Evolutionary conservation across 2,113 vertebrate species (phyloP).

Genomic region (Sphaerodactylus townsendi): DNA sequence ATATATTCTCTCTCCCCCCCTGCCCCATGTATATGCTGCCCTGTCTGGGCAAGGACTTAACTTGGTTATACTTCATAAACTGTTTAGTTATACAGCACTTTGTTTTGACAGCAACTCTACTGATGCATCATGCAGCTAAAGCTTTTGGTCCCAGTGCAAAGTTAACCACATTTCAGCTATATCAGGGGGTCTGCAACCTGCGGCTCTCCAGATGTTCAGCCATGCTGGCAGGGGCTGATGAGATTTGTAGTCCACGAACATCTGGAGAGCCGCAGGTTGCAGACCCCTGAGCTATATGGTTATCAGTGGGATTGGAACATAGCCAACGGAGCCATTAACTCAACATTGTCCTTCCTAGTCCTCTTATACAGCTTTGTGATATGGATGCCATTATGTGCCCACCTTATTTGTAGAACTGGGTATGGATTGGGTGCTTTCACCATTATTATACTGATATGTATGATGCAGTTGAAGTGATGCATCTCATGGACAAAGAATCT

Average conservation of each 20-base stretch:
- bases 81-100: neutral
- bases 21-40: neutral
- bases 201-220: too few relatives aligned
- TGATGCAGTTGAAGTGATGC: slow-evolving; percentile 63
- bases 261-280: too few relatives aligned
- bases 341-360: neutral
- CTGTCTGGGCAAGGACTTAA: neutral
- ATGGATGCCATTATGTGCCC: neutral
- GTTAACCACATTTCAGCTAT: neutral
- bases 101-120: neutral
- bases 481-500: slow-evolving; percentile 32
- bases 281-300: too few relatives aligned
- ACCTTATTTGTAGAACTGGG: slow-evolving; percentile 7
- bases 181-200: too few relatives aligned
- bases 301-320: neutral
- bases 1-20: neutral
- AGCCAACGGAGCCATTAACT: neutral
- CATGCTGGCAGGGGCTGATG: too few relatives aligned
- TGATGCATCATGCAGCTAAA: neutral
- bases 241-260: too few relatives aligned
- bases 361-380: neutral
- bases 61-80: neutral
- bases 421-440: slow-evolving; percentile 4
- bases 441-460: slow-evolving; percentile 51
- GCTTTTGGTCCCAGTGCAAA: neutral